phyloP scores from a whole-genome alignment of 1,140 invertebrate genomes.

The Drosophila pruinosa region DNA sequence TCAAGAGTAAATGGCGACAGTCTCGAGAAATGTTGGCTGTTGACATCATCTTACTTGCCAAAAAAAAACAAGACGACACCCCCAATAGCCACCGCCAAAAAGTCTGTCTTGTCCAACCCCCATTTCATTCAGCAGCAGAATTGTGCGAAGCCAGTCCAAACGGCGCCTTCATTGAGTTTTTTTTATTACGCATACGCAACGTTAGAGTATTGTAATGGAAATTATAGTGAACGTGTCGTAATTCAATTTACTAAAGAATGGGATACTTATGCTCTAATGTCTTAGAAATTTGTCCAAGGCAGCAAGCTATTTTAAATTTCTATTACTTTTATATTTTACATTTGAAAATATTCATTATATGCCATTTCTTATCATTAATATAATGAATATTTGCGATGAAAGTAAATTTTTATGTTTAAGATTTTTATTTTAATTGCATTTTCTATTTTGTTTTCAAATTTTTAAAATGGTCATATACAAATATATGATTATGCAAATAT shows the following conservation, averaged over 20 bases:
- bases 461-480: too few relatives aligned
- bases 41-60: slow-evolving; percentile 62
- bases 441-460: too few relatives aligned
- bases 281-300: too few relatives aligned
- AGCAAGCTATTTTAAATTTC: too few relatives aligned
- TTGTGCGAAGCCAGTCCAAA: slow-evolving; percentile 47
- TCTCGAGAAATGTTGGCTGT: slow-evolving; percentile 27
- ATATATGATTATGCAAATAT: too few relatives aligned
- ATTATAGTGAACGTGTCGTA: slow-evolving; percentile 8
- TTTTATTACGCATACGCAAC: slow-evolving; percentile 63
- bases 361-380: too few relatives aligned
- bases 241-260: neutral
- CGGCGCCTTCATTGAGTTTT: slow-evolving; percentile 48
- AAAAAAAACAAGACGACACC: neutral
- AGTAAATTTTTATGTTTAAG: too few relatives aligned
- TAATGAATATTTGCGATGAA: too few relatives aligned
- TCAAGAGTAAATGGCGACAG: neutral
- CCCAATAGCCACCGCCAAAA: neutral
- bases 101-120: slow-evolving; percentile 15
- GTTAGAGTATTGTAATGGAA: neutral
- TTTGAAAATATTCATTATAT: too few relatives aligned
- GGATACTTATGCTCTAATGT: neutral
- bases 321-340: too few relatives aligned
- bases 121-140: slow-evolving; percentile 13
- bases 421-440: too few relatives aligned